Conservation (phyloP, 2,888 invertebrate genomes). For the Silvanus unidentatus region DNA sequence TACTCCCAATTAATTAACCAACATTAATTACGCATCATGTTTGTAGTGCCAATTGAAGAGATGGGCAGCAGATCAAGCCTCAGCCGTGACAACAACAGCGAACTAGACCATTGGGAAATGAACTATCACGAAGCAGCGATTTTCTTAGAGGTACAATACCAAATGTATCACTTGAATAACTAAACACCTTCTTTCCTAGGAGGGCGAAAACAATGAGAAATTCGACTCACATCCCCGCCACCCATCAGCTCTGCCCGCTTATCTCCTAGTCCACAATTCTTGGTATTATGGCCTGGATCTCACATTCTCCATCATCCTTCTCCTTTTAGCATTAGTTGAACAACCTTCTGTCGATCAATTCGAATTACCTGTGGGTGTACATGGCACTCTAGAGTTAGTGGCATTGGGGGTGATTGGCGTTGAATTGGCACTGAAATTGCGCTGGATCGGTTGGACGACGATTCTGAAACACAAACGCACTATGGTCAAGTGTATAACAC, state of each 20-base stretch:
- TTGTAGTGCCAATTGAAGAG: slow-evolving; percentile 50
- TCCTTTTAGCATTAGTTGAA: slow-evolving; percentile 73
- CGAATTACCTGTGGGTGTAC: slow-evolving; percentile 70
- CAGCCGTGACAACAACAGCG: slow-evolving; percentile 49
- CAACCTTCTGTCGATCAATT: slow-evolving; percentile 72
- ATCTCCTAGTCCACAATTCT: slow-evolving; percentile 78
- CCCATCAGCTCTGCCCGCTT: slow-evolving; percentile 77
- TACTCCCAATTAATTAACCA: too few relatives aligned
- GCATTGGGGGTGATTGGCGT: slow-evolving; percentile 70
- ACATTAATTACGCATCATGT: neutral
- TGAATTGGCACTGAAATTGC: slow-evolving; percentile 71
- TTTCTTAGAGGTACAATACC: slow-evolving; percentile 70
- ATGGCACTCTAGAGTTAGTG: slow-evolving; percentile 74
- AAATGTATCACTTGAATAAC: too few relatives aligned
- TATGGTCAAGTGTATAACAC: slow-evolving; percentile 72
- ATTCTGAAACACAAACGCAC: slow-evolving; percentile 80
- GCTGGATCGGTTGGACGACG: slow-evolving; percentile 82
- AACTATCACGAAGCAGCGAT: slow-evolving; percentile 88
- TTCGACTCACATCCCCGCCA: slow-evolving; percentile 82
- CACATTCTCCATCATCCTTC: slow-evolving; percentile 65
- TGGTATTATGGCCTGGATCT: slow-evolving; percentile 83
- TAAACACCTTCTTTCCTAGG: slow-evolving; percentile 49
- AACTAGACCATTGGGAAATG: slow-evolving; percentile 73
- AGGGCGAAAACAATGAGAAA: slow-evolving; percentile 87
- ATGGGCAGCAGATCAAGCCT: slow-evolving; percentile 60